These are phyloP conservation scores for Zaprionus nigranus DNA, from an alignment of 1,140 invertebrate species.

Conservation along the genomic window DNA sequence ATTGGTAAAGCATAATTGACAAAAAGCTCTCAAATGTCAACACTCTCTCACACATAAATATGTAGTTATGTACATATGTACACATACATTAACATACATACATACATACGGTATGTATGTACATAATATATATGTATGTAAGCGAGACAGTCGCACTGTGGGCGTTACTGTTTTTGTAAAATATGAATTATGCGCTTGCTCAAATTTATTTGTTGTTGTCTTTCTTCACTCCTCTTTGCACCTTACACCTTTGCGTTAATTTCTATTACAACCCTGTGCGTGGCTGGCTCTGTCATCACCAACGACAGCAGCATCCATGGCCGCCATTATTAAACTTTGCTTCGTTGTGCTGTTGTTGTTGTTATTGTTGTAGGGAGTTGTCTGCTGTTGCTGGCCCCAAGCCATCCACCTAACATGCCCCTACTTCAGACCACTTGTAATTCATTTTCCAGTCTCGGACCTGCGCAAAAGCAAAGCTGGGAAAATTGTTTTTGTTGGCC, in stretches of 20 bases:
- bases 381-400: conserved; percentile 17
- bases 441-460: conserved; percentile 74
- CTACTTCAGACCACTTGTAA: conserved; percentile 55
- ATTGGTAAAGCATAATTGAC: conserved; percentile 41
- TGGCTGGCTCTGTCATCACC: conserved; percentile 31
- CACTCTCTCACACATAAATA: not conserved
- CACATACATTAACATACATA: not conserved
- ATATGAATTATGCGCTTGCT: conserved; percentile 77
- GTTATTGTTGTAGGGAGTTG: conserved; percentile 29
- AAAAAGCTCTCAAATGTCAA: conserved; percentile 29
- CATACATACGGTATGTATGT: not conserved
- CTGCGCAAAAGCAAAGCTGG: conserved; percentile 68
- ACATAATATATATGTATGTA: not conserved
- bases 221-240: conserved; percentile 16
- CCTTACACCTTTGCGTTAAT: conserved; percentile 51
- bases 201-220: conserved; percentile 53
- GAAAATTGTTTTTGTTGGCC: conserved; percentile 41
- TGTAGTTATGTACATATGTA: not conserved
- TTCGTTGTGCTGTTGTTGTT: not conserved
- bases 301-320: conserved; percentile 16
- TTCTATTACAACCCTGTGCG: conserved; percentile 42
- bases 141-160: conserved; percentile 26
- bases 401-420: conserved; percentile 23
- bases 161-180: conserved; percentile 59
- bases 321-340: conserved; percentile 31